Conservation (phyloP, 2,113 vertebrate species). For the Synchiropus splendidus region DNA sequence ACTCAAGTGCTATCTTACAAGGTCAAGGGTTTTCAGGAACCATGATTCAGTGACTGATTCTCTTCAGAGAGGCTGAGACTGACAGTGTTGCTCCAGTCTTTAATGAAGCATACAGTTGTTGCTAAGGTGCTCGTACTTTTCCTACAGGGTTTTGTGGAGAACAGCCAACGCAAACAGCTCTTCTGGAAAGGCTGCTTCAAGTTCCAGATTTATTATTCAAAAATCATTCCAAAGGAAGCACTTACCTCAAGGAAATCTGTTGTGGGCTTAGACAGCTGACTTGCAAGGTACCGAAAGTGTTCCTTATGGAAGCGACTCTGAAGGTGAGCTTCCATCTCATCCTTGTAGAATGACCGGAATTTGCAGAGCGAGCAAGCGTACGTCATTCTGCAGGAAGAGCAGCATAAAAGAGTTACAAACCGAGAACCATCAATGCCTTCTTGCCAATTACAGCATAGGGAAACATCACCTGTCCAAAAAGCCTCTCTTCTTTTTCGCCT, state of each 20-base stretch:
- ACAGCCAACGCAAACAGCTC: no score
- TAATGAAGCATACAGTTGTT: no score
- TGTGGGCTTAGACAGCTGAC: conserved; percentile 81
- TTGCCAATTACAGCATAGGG: not conserved
- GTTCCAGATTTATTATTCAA: no score
- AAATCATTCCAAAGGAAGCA: no score
- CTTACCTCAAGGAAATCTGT: conserved; percentile 86
- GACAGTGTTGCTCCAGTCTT: no score
- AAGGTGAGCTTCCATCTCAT: conserved; percentile 81
- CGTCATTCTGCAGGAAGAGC: conserved; percentile 70
- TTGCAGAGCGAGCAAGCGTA: conserved; percentile 91
- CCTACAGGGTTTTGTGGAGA: no score
- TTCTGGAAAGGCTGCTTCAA: no score
- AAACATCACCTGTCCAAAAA: conserved; percentile 83
- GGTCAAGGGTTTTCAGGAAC: no score
- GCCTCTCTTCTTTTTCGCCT: conserved; percentile 74
- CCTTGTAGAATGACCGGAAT: conserved; percentile 86
- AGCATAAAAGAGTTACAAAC: not conserved
- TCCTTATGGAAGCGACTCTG: conserved; percentile 91
- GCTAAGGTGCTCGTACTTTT: no score
- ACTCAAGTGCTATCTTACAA: no score
- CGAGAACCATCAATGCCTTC: not conserved
- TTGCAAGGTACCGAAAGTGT: conserved; percentile 81
- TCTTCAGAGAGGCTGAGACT: no score
- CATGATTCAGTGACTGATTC: no score